Conservation (phyloP, 2,797 vertebrate species). For the Trichosurus vulpecula region DNA sequence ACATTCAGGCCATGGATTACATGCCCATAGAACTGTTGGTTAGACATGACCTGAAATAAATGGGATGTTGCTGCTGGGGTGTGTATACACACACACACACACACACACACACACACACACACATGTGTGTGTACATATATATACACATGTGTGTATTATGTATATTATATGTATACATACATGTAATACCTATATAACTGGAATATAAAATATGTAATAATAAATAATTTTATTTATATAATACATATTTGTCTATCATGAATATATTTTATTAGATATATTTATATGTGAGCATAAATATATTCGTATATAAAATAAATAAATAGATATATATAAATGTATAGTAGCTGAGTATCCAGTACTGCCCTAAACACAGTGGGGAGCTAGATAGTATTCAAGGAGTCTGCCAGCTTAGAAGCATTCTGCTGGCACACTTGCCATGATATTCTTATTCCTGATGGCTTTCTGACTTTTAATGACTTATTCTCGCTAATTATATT, state of each 20-base stretch:
- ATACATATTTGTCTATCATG: too few relatives aligned
- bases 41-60: slow-evolving; percentile 37
- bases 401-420: neutral
- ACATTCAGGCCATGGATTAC: slow-evolving; percentile 10
- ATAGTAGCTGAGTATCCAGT: neutral
- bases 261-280: neutral
- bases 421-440: neutral
- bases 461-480: slow-evolving; percentile 36
- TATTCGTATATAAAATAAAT: slow-evolving; percentile 32
- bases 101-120: too few relatives aligned
- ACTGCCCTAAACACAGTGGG: neutral
- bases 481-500: slow-evolving; percentile 60
- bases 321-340: neutral
- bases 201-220: too few relatives aligned
- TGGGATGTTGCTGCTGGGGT: slow-evolving; percentile 40
- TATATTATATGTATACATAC: neutral
- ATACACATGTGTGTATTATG: too few relatives aligned
- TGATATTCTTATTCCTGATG: slow-evolving; percentile 23
- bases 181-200: too few relatives aligned
- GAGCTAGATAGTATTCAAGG: neutral
- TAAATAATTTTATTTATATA: too few relatives aligned
- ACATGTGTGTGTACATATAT: too few relatives aligned
- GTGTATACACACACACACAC: too few relatives aligned
- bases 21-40: neutral
- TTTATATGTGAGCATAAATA: neutral